phyloP scores from a whole-genome alignment of 64 coral and sea anemone species.

The Platygyra sinensis region DNA sequence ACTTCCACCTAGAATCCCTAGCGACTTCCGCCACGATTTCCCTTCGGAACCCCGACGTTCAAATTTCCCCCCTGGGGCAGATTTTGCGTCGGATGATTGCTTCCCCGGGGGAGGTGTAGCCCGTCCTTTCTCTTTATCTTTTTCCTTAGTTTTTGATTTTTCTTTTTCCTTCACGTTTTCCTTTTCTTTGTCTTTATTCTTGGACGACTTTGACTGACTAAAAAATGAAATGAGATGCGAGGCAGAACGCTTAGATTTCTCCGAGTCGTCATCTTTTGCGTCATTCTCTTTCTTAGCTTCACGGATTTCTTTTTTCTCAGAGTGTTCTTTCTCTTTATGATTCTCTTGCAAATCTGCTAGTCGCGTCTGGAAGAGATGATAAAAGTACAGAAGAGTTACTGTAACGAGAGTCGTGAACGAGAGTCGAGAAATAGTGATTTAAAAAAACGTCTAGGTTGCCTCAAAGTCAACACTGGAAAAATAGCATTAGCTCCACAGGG shows the following conservation, averaged over 20 bases:
- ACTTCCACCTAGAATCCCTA: constrained; percentile 33
- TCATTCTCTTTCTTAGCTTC: constrained; percentile 5
- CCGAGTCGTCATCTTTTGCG: not conserved
- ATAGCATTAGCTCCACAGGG: too few species aligned
- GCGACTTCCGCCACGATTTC: constrained; percentile 27
- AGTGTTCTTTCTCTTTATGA: not conserved
- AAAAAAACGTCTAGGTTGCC: too few species aligned
- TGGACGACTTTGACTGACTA: constrained; percentile 29
- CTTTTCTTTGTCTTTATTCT: constrained; percentile 10
- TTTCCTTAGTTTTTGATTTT: constrained; percentile 9
- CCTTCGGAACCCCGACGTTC: constrained; percentile 35
- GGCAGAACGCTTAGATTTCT: constrained; percentile 36
- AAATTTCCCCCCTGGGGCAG: not conserved
- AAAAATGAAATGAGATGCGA: constrained; percentile 32
- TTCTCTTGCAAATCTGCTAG: not conserved
- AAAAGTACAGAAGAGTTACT: not conserved
- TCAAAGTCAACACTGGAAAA: too few species aligned
- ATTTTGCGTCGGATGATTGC: constrained; percentile 5
- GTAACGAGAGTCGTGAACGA: too few species aligned
- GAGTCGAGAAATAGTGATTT: too few species aligned
- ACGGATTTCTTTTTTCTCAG: not conserved
- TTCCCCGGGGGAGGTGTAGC: constrained; percentile 26
- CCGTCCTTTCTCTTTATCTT: constrained; percentile 48
- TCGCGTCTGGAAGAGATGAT: constrained; percentile 4
- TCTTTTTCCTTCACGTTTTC: constrained; percentile 26